Percentiles rank a stretch among this genome's conserved stretches.
These are phyloP conservation scores for Ferrisia virgata DNA, from an alignment of 2,888 invertebrate species.

Conservation along the genomic window DNA sequence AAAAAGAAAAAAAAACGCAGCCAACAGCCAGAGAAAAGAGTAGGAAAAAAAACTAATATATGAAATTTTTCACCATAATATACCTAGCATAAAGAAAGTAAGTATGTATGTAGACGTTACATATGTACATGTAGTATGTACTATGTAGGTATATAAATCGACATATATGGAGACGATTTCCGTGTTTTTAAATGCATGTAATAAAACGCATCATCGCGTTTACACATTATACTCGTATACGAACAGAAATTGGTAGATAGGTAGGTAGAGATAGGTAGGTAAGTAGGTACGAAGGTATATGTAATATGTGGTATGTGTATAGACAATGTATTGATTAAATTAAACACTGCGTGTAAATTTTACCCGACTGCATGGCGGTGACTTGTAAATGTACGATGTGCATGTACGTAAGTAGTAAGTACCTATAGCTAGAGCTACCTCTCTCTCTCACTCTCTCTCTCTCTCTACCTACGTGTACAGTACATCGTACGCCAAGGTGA, in stretches of 20 bases:
- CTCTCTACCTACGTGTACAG: not conserved
- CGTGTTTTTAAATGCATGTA: not conserved
- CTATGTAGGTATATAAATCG: not conserved
- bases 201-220: not conserved
- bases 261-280: too few species aligned
- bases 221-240: too few species aligned
- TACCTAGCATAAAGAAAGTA: not conserved
- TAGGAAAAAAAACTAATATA: not conserved
- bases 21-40: not conserved
- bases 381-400: not conserved
- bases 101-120: not conserved
- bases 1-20: not conserved
- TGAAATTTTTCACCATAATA: not conserved
- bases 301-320: not conserved
- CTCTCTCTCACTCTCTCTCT: too few species aligned
- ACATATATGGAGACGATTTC: not conserved
- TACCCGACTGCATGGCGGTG: not conserved
- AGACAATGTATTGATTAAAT: constrained; percentile 26
- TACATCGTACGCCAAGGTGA: not conserved
- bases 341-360: constrained; percentile 10
- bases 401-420: not conserved
- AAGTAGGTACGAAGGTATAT: not conserved
- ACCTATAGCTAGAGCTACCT: too few species aligned
- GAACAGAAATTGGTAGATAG: too few species aligned
- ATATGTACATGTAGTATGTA: not conserved